A percentile compares a stretch with the other conserved stretches of the same genome.
Evolutionary conservation across 2,113 vertebrate genomes (phyloP).

Genomic region (Zingel zingel): DNA sequence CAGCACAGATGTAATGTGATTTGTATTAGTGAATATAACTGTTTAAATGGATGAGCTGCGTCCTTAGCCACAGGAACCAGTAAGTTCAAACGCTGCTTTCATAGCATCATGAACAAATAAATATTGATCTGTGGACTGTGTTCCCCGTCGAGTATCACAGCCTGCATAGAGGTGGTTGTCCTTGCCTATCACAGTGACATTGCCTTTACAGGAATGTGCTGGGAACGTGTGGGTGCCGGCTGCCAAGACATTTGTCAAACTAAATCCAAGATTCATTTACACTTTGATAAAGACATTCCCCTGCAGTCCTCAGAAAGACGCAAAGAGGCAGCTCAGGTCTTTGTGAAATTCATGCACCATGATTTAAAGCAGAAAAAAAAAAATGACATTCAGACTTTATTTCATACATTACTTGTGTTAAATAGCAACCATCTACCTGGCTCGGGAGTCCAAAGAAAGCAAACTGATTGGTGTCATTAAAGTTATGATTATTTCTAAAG

Average conservation of each 20-base stretch:
- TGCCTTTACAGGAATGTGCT: conserved; percentile 38
- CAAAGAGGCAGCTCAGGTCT: conserved; percentile 7
- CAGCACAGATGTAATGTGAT: conserved; percentile 44
- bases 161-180: conserved; percentile 40
- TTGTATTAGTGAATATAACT: conserved; percentile 40
- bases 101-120: conserved; percentile 72
- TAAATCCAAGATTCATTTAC: conserved; percentile 41
- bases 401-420: not conserved
- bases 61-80: conserved; percentile 60
- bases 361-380: conserved; percentile 5
- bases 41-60: conserved; percentile 39
- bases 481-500: not conserved
- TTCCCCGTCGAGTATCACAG: conserved; percentile 61
- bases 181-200: conserved; percentile 45
- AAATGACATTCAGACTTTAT: conserved; percentile 1
- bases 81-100: conserved; percentile 53
- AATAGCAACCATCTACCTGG: not conserved
- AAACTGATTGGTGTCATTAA: not conserved
- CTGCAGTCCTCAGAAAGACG: conserved; percentile 15
- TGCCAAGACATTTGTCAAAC: conserved; percentile 51
- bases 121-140: conserved; percentile 64
- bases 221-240: conserved; percentile 6
- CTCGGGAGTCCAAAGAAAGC: not conserved
- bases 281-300: conserved; percentile 22
- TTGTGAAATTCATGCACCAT: conserved; percentile 1